Base-by-base conservation (phyloP, 2,888 invertebrate genomes). In the Lamellibrachia columna region DNA sequence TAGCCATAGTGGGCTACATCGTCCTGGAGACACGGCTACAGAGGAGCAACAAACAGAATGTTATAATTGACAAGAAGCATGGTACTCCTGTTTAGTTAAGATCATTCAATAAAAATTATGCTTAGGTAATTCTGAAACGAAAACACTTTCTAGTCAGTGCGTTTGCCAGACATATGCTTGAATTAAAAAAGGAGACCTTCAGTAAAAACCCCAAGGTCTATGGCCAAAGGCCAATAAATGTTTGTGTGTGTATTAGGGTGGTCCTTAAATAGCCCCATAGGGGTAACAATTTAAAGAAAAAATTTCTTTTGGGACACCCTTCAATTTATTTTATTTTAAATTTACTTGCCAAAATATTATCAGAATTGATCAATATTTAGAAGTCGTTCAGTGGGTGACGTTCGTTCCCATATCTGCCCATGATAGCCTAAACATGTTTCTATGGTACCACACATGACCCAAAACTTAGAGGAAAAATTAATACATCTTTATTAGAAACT, bases 1-100 rank as follows among this genome's bases (percentile, higher is more conserved):
- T 95, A 7, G 94, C 95, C 9, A 92, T 95, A 22, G 92, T 92
- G 7, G 93, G 94, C 52, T 96, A 95, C 94, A 60, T 95, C 52
- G 75, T 94, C 11, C 94, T 95, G 92, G 96, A 96, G 90, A 75
- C 75, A 75, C 15, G 75, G n/a, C 75, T 75, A 22, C 6, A 75
- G 22, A 75, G 22, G 22, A 75, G 15, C 22, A 15, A 15, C 75
- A 75, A 75, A 75, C 75, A 75, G 22, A 75, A 75, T 75, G 75
- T 22, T 6, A 75, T 3, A 3, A 75, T 6, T n/a, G n/a, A 75
- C 75, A 75, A n/a, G 75, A 75, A 75, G 6, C 75, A 22, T n/a
- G 75, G 75, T n/a, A 75, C 75, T 75, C 75, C 75, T 11, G 75
- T 75, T 11, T 75, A 75, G 75, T 22, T 22, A n/a, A 75, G 75